Base-by-base conservation (phyloP, 2,797 vertebrate genomes). In the Spatula versicolor region DNA sequence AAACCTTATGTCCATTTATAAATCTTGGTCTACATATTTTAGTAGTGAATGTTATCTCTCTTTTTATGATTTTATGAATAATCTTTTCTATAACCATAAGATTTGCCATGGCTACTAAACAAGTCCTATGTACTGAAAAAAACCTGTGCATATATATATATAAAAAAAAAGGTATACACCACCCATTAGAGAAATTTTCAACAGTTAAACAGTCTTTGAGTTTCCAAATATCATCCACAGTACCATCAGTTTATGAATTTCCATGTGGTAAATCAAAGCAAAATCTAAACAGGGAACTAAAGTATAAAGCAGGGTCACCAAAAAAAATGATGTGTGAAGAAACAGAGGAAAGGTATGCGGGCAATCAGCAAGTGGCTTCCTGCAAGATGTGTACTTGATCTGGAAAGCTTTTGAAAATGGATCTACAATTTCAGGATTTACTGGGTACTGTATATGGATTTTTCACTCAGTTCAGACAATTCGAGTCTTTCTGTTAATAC, bases 121-220 rank as follows among this genome's bases (percentile, higher is more conserved):
- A 67, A 43, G 4, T 68, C 0, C 0, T 25, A 35, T 26, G 1
- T 41, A 22, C 8, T 83, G 76, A 88, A 13, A 64, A 1, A 73
- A 76, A 79, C n/a, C 3, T 39, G 5, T 39, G 5, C 54, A 5
- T 13, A 18, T 48, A 39, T 14, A 37, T 37, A 37, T 9, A 39
- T n/a, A 39, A 39, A 59, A 39, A 35, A 28, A 41, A 35, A 48
- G 9, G n/a, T 60, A 11, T 48, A 45, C n/a, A 9, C 6, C 25
- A 87, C 7, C 6, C 54, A n/a, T 58, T 67, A 78, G 20, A 33
- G 22, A 92, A 83, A 35, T 33, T 3, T 50, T 68, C 31, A 35
- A 48, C 4, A 60, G 78, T 68, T 60, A 26, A 25, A 39, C 5
- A 45, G 8, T 31, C 4, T 46, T 82, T 76, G 30, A 58, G 58